Evolutionary conservation across 2,113 vertebrate genomes (phyloP), one percentile per base, ranked within the genome.

Genomic region (Zootoca vivipara): DNA sequence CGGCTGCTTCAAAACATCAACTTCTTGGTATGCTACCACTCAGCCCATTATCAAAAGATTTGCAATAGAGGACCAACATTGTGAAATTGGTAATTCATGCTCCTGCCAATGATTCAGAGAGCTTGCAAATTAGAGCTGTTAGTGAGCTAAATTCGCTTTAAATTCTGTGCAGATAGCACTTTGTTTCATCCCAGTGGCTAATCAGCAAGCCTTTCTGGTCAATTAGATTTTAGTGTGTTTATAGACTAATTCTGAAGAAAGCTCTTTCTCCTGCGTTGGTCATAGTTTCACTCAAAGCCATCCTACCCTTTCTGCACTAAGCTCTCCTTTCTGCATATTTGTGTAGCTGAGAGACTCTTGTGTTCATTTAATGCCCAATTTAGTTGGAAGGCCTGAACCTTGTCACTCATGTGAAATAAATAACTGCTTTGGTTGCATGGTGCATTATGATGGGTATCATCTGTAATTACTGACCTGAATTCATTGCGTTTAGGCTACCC

Each of bases 401-500:
- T 70, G 75, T 87, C 33, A 18, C 86, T 62, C 74, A n/a, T 56
- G 90, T 94, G 94, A 94, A 96, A 93, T 93, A 96, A 95, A 96
- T 96, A 96, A 93, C 89, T 87, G 90, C 89, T 92, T 90, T 89
- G 89, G 87, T 89, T 85, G 82, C 89, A 91, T 83, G 85, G 77
- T 85, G 89, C 85, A 87, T 95, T 0, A 4, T 95, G 95, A 95
- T 74, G 87, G 88, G 92, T 89, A 92, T 96, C 95, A 94, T 94
- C 92, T 92, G 89, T 94, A 97, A 94, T 96, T 94, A 94, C 95
- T 95, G 95, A 92, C 94, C 89, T 87, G 92, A 95, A 95, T 96
- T 95, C 95, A 94, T 96, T 95, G 89, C 83, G 78, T 95, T 96
- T 96, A 96, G 96, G 96, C 95, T 96, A 93, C 92, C 91, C 95